These are phyloP conservation scores for Eupithecia centaureata DNA, from an alignment of 2,888 invertebrate genomes.

Conservation along the genomic window DNA sequence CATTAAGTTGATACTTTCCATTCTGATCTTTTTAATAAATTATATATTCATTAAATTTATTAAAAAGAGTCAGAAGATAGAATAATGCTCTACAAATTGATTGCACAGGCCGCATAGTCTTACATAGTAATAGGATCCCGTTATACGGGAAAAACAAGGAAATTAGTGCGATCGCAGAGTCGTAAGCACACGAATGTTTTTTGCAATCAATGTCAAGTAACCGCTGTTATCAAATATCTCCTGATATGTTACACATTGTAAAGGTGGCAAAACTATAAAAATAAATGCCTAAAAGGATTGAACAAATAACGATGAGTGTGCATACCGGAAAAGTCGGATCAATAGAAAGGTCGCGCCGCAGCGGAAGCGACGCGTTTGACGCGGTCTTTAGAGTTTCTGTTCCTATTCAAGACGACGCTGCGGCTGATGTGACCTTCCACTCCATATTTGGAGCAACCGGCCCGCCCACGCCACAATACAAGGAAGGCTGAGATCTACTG, in stretches of 20 bases:
- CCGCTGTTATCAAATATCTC: too few species aligned
- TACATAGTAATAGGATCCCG: too few species aligned
- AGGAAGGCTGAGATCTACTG: not conserved
- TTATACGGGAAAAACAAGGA: too few species aligned
- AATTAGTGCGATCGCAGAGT: not conserved
- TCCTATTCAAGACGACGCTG: not conserved
- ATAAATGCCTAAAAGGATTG: not conserved
- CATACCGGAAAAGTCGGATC: not conserved
- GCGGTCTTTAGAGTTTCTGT: not conserved
- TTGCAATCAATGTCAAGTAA: not conserved
- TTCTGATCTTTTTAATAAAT: too few species aligned
- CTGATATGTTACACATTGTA: not conserved
- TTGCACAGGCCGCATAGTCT: too few species aligned
- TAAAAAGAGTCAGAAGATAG: too few species aligned
- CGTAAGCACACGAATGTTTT: not conserved
- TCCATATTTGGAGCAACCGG: not conserved
- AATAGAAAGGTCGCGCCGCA: conserved; percentile 6
- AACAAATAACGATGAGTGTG: conserved; percentile 1
- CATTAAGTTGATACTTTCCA: too few species aligned
- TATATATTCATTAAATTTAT: too few species aligned
- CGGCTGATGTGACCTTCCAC: not conserved
- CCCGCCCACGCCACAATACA: not conserved
- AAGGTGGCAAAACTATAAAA: not conserved
- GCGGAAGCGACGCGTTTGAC: not conserved
- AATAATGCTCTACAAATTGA: too few species aligned